Evolutionary conservation across 2,888 invertebrate genomes (phyloP).

Genomic region (Caenorhabditis doughertyi): DNA sequence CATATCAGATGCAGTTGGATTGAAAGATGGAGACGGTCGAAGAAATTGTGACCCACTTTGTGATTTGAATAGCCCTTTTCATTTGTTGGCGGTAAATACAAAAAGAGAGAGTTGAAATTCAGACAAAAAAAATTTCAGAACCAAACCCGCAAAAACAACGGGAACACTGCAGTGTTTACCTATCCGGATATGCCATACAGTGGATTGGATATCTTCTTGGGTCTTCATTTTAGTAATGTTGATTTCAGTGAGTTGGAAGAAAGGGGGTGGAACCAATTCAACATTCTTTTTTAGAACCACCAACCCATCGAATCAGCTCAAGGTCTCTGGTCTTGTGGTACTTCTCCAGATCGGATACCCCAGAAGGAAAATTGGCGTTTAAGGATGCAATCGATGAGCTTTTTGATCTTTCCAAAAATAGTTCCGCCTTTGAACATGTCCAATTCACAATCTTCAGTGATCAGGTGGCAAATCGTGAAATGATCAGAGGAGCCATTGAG

Average conservation of each 20-base stretch:
- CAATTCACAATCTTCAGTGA: slow-evolving; percentile 81
- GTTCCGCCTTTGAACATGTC: slow-evolving; percentile 62
- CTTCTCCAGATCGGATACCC: slow-evolving; percentile 78
- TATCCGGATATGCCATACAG: slow-evolving; percentile 56
- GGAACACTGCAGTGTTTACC: slow-evolving; percentile 26
- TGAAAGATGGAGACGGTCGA: slow-evolving; percentile 65
- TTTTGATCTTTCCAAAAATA: slow-evolving; percentile 73
- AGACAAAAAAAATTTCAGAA: slow-evolving; percentile 45
- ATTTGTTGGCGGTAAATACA: slow-evolving; percentile 72
- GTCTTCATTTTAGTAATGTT: slow-evolving; percentile 66
- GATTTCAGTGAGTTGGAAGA: slow-evolving; percentile 38
- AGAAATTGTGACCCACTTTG: slow-evolving; percentile 78
- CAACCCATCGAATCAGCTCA: slow-evolving; percentile 52
- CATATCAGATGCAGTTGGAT: slow-evolving; percentile 49
- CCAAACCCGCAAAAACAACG: slow-evolving; percentile 37
- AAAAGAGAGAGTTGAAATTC: slow-evolving; percentile 1
- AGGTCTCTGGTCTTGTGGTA: slow-evolving; percentile 79
- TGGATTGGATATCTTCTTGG: slow-evolving; percentile 64
- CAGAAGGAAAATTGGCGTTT: slow-evolving; percentile 60
- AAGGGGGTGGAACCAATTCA: background rate
- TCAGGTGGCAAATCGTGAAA: slow-evolving; percentile 81
- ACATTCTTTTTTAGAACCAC: slow-evolving; percentile 50
- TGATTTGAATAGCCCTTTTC: slow-evolving; percentile 78
- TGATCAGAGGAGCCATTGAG: slow-evolving; percentile 82
- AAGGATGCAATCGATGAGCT: slow-evolving; percentile 58